Evolutionary conservation across 2,113 vertebrate genomes (phyloP), one percentile per base, ranked within the genome.

Genomic region (Stigmatopora argus): DNA sequence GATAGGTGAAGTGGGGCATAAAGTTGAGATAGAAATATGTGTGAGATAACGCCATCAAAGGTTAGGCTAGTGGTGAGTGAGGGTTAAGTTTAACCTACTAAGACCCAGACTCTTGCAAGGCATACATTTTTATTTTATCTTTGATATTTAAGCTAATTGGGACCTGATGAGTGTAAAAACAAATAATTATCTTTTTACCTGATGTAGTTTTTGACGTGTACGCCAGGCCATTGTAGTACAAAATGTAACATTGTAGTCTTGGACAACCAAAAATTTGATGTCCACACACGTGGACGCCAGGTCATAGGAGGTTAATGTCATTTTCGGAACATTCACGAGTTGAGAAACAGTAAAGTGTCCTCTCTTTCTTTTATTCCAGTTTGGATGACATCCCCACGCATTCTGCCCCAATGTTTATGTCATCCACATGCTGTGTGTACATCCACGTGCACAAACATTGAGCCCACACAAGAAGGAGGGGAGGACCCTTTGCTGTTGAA

Each of bases 401-500:
- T 62, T 35, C 71, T 11, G 12, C 9, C 65, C 38, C 34, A 70
- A 59, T 83, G 77, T 86, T 89, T 83, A 86, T 83, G 70, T 85
- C 86, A 82, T 71, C 81, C 81, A 87, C 82, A 86, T 85, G 70
- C 73, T 60, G 65, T n/a, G 34, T 56, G 61, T 41, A 19, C 44
- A 59, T 57, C 55, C 73, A 70, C 67, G 21, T 21, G 48, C 34
- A 65, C 78, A 72, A 68, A 55, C 61, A 31, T 14, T 41, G 73
- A 85, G 86, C 73, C 89, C 84, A 88, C 87, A 89, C 89, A 89
- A 83, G 87, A 79, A 83, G 89, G 85, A 88, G 85, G 85, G 83
- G 89, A 81, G 87, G 84, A 72, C 74, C 82, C 67, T 34, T 70
- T 55, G 62, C 79, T 82, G 85, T 83, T 71, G 73, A 87, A 87